These are phyloP conservation scores for Rattus rattus DNA, from an alignment of 2,113 vertebrate species.

Conservation along the genomic window DNA sequence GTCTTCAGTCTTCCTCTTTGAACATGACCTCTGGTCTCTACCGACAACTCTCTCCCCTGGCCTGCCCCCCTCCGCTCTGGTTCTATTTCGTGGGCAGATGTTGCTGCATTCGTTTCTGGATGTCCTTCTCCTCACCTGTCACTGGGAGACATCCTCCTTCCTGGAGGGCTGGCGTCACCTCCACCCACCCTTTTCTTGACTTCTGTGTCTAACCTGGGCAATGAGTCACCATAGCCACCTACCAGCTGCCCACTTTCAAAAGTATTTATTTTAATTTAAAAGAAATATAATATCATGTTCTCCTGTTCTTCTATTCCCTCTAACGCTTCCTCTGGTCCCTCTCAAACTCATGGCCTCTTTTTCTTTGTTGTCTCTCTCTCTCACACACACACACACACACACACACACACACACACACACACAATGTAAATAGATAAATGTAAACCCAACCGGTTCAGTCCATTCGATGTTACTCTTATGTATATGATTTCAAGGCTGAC, in stretches of 20 bases:
- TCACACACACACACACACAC: too few species aligned
- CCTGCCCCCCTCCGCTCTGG: neutral
- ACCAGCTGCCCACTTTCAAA: neutral
- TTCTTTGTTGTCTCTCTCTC: neutral
- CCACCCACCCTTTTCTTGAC: neutral
- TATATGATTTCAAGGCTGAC: too few species aligned
- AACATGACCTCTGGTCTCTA: neutral
- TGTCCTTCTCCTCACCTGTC: neutral
- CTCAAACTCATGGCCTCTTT: neutral
- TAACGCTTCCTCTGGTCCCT: neutral
- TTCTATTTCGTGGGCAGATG: neutral
- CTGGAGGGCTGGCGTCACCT: neutral
- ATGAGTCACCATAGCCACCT: neutral
- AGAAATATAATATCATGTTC: neutral
- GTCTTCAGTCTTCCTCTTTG: neutral
- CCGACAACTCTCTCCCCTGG: fast-evolving
- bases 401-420: neutral
- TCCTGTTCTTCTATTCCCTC: neutral
- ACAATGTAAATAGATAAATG: neutral
- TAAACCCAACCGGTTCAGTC: neutral
- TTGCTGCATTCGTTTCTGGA: neutral
- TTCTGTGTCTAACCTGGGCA: neutral
- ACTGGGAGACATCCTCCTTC: neutral
- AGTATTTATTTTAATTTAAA: neutral
- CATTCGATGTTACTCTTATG: neutral